Conservation (phyloP, 1,140 invertebrate species). For the Thaumatotibia leucotreta region DNA sequence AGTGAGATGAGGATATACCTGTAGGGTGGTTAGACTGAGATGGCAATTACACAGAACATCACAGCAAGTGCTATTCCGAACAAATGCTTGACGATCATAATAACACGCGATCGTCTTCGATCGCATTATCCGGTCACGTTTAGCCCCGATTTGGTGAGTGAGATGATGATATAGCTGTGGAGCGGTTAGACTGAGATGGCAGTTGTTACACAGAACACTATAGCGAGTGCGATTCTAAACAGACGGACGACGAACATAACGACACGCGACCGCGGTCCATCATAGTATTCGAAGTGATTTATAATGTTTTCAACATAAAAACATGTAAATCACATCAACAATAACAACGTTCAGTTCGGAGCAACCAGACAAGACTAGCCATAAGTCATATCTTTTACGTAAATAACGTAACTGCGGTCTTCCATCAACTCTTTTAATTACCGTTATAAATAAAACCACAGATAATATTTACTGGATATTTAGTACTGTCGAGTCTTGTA, state of each 20-base stretch:
- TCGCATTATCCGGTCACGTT: neutral
- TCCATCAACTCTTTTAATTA: neutral
- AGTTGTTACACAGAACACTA: too few species aligned
- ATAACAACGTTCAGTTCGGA: neutral
- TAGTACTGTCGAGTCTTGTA: too few species aligned
- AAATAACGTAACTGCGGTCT: neutral
- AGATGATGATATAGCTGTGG: neutral
- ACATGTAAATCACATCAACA: neutral
- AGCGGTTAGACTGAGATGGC: too few species aligned
- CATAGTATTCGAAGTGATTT: conserved; percentile 31
- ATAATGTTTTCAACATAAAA: neutral
- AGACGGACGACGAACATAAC: too few species aligned
- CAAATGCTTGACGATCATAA: neutral
- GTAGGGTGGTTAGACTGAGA: neutral
- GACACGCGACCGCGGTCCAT: neutral
- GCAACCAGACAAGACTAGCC: neutral
- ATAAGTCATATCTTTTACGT: conserved; percentile 2
- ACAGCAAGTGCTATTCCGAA: neutral
- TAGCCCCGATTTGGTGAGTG: too few species aligned
- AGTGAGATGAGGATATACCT: conserved; percentile 14
- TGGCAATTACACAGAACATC: neutral
- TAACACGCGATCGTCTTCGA: neutral
- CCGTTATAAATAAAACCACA: too few species aligned
- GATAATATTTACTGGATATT: too few species aligned
- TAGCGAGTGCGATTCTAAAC: too few species aligned